phyloP scores from a whole-genome alignment of 2,113 vertebrate genomes.

The Cebidichthys violaceus region DNA sequence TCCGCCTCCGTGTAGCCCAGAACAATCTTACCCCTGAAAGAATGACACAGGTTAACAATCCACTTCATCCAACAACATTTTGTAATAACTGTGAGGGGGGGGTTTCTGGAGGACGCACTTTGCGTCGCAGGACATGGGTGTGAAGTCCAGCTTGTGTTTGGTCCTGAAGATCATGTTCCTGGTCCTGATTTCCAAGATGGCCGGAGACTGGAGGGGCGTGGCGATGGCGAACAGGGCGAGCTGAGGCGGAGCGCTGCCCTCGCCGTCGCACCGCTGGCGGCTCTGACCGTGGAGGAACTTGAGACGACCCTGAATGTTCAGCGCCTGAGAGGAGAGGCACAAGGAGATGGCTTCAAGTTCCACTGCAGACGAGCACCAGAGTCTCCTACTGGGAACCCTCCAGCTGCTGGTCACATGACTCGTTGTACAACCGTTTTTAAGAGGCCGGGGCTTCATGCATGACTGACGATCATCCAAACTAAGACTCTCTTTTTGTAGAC shows the following conservation, averaged over 20 bases:
- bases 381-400: background rate
- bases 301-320: conserved; percentile 85
- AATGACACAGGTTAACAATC: background rate
- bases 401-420: conserved; percentile 33
- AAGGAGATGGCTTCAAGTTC: background rate
- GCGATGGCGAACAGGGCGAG: conserved; percentile 85
- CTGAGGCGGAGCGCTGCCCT: conserved; percentile 67
- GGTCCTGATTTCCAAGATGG: conserved; percentile 85
- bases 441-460: background rate
- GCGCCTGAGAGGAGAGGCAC: conserved; percentile 66
- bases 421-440: too few species aligned
- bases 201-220: conserved; percentile 80
- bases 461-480: background rate
- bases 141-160: conserved; percentile 89
- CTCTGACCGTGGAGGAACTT: conserved; percentile 86
- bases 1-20: conserved; percentile 85
- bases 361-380: background rate
- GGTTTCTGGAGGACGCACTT: conserved; percentile 67
- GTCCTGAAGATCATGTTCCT: conserved; percentile 87
- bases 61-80: background rate
- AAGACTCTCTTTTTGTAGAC: background rate
- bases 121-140: conserved; percentile 83
- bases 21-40: conserved; percentile 79
- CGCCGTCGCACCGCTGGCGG: conserved; percentile 56
- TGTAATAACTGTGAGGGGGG: background rate